Conservation (phyloP, 2,113 vertebrate species). For the Setophaga coronata region DNA sequence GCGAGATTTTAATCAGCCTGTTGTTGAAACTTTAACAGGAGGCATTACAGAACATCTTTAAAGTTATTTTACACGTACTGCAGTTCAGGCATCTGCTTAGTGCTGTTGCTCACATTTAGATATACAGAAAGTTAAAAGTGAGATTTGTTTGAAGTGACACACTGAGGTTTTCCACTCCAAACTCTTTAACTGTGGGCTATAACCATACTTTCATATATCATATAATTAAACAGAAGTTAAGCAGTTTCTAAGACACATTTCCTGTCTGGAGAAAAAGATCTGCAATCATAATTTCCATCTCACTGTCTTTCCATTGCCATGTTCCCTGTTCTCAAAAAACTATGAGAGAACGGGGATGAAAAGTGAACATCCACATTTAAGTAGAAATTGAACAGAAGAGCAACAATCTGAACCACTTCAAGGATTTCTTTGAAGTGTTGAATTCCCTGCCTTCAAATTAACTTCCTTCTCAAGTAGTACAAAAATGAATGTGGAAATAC, state of each 20-base stretch:
- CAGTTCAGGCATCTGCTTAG: background rate
- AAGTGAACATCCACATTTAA: background rate
- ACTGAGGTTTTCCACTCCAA: background rate
- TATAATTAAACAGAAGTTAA: background rate
- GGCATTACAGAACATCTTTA: background rate
- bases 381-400: background rate
- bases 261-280: background rate
- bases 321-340: background rate
- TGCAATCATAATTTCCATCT: background rate
- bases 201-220: background rate
- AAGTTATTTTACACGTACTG: background rate
- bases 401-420: background rate
- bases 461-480: background rate
- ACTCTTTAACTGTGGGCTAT: background rate
- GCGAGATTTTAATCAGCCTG: background rate
- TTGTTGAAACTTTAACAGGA: background rate
- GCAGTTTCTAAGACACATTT: background rate
- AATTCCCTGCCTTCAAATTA: background rate
- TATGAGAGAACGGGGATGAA: background rate
- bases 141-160: background rate
- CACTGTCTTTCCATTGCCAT: background rate
- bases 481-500: background rate
- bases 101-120: background rate
- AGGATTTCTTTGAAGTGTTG: background rate
- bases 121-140: background rate